phyloP scores from a whole-genome alignment of 2,113 vertebrate species.

The Zosterops japonicus region DNA sequence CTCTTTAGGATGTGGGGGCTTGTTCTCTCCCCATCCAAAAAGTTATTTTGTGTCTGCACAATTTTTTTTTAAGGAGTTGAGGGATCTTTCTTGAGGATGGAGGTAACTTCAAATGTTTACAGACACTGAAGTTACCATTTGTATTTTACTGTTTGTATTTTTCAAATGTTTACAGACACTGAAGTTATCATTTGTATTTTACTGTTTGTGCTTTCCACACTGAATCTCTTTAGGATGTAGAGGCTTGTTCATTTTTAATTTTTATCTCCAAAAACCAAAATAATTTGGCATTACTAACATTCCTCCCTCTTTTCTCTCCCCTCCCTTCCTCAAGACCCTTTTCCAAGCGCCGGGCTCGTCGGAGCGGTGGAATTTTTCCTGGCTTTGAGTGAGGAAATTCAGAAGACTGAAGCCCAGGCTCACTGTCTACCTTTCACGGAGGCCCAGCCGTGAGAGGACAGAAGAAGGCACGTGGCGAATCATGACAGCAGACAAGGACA shows the following conservation, averaged over 20 bases:
- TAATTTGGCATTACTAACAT: background rate
- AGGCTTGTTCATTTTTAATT: background rate
- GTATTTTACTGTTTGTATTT: too few relatives aligned
- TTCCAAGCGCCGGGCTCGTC: conserved; percentile 93
- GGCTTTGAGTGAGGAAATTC: conserved; percentile 99
- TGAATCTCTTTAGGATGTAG: background rate
- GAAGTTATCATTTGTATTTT: background rate
- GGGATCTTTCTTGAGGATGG: too few relatives aligned
- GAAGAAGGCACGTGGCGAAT: conserved; percentile 99
- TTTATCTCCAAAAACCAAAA: background rate
- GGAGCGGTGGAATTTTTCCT: conserved; percentile 99
- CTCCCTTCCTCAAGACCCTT: conserved; percentile 75
- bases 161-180: too few relatives aligned
- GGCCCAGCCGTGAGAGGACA: conserved; percentile 99
- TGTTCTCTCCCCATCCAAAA: too few relatives aligned
- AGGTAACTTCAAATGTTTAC: too few relatives aligned
- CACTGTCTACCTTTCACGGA: conserved; percentile 99
- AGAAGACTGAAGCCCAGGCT: conserved; percentile 99
- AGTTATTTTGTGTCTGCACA: too few relatives aligned
- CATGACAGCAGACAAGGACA: conserved; percentile 99
- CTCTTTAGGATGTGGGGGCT: too few relatives aligned
- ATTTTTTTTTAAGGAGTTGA: too few relatives aligned
- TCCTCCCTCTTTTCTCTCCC: background rate
- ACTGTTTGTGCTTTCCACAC: background rate
- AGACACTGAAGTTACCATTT: too few relatives aligned